Evolutionary conservation across 1,140 invertebrate genomes (phyloP).

Genomic region (Spodoptera litura): DNA sequence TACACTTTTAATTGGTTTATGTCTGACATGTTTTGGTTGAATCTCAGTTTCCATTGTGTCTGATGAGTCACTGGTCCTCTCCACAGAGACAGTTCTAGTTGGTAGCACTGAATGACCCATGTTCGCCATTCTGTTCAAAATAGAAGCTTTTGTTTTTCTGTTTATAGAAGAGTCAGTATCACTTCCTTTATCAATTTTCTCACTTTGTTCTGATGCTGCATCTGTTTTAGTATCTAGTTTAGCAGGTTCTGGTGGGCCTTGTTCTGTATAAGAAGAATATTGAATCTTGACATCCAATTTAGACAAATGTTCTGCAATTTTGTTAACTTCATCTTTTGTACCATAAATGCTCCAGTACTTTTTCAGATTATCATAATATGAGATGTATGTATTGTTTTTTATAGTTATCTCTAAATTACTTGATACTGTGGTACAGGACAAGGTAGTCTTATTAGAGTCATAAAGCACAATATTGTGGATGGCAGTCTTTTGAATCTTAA

Average conservation of each 20-base stretch:
- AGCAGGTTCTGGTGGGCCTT: slow-evolving; percentile 43
- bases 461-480: slow-evolving; percentile 72
- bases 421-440: slow-evolving; percentile 69
- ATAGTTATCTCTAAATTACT: slow-evolving; percentile 64
- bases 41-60: slow-evolving; percentile 62
- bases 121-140: slow-evolving; percentile 78
- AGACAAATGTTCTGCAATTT: slow-evolving; percentile 65
- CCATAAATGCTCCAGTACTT: slow-evolving; percentile 77
- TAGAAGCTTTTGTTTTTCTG: slow-evolving; percentile 73
- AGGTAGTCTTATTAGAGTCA: slow-evolving; percentile 73
- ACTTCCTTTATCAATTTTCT: slow-evolving; percentile 62
- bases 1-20: slow-evolving; percentile 63
- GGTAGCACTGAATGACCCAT: slow-evolving; percentile 80
- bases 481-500: slow-evolving; percentile 68
- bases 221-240: slow-evolving; percentile 40
- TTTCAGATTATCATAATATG: slow-evolving; percentile 72
- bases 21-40: slow-evolving; percentile 60
- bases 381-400: slow-evolving; percentile 68
- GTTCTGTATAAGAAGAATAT: slow-evolving; percentile 49
- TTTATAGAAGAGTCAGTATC: slow-evolving; percentile 73
- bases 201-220: slow-evolving; percentile 34
- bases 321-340: slow-evolving; percentile 64
- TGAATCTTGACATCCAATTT: slow-evolving; percentile 61
- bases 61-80: slow-evolving; percentile 70
- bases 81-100: slow-evolving; percentile 49